These are phyloP conservation scores for Callaeas wilsoni DNA, from an alignment of 2,113 vertebrate species.

Conservation along the genomic window DNA sequence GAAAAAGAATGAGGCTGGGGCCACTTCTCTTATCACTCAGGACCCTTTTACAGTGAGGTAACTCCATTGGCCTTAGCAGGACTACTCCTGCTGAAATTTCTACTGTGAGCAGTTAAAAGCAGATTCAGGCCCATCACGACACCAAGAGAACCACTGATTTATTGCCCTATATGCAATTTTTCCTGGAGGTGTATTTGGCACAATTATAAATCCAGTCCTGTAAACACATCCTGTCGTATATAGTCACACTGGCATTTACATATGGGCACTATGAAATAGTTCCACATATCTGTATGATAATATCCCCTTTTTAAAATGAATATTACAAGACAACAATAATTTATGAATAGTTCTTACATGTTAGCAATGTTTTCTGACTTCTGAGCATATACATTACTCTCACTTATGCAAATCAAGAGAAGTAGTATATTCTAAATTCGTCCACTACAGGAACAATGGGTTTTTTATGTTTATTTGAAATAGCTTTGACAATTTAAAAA, in stretches of 20 bases:
- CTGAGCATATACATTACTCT: slow-evolving; percentile 38
- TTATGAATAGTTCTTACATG: slow-evolving; percentile 51
- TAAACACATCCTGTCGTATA: slow-evolving; percentile 32
- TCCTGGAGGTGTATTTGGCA: slow-evolving; percentile 44
- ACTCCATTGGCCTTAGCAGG: neutral
- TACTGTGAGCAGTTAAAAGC: neutral
- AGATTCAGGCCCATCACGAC: neutral
- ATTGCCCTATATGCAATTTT: neutral
- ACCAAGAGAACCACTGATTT: neutral
- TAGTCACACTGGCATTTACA: slow-evolving; percentile 43
- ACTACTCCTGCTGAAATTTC: neutral
- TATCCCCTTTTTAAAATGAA: slow-evolving; percentile 49
- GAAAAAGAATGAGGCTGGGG: neutral
- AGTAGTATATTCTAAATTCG: slow-evolving; percentile 22
- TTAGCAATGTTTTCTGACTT: slow-evolving; percentile 32
- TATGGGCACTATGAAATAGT: slow-evolving; percentile 26
- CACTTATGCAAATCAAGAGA: neutral
- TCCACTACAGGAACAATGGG: slow-evolving; percentile 35
- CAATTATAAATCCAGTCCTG: slow-evolving; percentile 51
- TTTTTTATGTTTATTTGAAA: slow-evolving; percentile 47
- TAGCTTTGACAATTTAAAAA: slow-evolving; percentile 60
- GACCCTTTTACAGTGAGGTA: neutral
- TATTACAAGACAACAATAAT: slow-evolving; percentile 49
- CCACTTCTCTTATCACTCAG: neutral
- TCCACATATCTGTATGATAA: slow-evolving; percentile 37